phyloP scores from a whole-genome alignment of 2,888 invertebrate genomes.

The Cybosia mesomella region DNA sequence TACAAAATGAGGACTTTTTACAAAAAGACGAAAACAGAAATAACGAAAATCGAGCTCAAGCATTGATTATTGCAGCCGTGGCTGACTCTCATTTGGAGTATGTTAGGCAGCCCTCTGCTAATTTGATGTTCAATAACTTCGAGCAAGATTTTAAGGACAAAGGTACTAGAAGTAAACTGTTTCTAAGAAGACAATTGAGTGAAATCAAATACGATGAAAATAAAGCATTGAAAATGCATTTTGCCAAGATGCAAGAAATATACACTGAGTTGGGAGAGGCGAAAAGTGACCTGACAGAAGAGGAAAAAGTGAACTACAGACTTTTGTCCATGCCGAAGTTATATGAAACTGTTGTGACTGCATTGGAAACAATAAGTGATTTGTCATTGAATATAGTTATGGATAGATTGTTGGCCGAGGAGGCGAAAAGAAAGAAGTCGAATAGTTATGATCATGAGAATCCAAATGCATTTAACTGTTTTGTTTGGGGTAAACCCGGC shows the following conservation, averaged over 20 bases:
- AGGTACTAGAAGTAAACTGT: neutral
- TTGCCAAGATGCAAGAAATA: neutral
- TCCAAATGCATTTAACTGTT: neutral
- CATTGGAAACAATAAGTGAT: neutral
- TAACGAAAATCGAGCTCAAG: no score
- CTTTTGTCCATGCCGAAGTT: neutral
- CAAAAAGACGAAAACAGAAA: no score
- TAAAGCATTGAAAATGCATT: no score
- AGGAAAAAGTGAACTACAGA: no score
- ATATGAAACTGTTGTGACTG: neutral
- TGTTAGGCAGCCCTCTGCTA: no score
- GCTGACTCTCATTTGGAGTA: no score
- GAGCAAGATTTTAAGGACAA: neutral
- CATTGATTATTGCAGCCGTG: no score
- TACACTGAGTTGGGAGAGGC: neutral
- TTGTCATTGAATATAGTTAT: neutral
- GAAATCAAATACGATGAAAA: neutral
- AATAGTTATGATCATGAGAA: neutral
- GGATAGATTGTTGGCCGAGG: neutral
- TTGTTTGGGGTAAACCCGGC: neutral
- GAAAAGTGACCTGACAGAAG: neutral
- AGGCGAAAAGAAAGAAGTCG: neutral
- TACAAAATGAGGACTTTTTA: no score
- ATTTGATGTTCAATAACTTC: no score
- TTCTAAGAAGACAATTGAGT: neutral